These are phyloP conservation scores for Gallinago solitaria DNA, from an alignment of 2,797 vertebrate genomes.

Conservation along the genomic window DNA sequence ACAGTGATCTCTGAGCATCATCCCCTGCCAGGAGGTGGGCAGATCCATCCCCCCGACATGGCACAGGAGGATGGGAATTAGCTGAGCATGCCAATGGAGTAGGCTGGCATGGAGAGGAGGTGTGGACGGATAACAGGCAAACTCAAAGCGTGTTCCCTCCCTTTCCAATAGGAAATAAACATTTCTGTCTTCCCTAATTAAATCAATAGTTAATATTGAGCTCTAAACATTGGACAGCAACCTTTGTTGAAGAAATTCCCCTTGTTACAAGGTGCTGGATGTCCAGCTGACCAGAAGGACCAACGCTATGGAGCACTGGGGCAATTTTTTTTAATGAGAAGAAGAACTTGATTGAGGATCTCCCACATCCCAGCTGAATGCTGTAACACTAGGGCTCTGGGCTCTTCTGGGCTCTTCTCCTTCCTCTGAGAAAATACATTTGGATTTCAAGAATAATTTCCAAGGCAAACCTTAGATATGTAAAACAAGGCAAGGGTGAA, in stretches of 20 bases:
- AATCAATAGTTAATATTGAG: background rate
- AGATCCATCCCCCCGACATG: fast-evolving
- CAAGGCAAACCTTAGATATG: background rate
- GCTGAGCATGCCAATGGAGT: no score
- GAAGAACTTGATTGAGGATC: no score
- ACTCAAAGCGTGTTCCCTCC: background rate
- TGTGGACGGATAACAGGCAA: fast-evolving
- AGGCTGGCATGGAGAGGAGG: background rate
- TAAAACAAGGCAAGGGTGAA: background rate
- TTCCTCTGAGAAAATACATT: background rate
- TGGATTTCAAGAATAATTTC: background rate
- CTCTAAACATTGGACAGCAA: background rate
- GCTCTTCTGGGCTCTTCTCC: background rate
- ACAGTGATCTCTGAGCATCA: background rate
- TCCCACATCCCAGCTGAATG: background rate
- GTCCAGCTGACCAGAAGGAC: background rate
- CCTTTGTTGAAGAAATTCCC: background rate
- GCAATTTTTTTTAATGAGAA: background rate
- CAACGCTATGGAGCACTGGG: background rate
- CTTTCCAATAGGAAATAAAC: background rate
- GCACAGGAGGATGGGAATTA: background rate
- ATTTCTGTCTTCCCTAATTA: background rate
- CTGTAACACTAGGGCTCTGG: background rate
- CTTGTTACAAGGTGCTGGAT: background rate
- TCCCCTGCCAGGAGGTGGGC: background rate